phyloP scores from a whole-genome alignment of 2,888 invertebrate species.

The Himalopsyche japonica region DNA sequence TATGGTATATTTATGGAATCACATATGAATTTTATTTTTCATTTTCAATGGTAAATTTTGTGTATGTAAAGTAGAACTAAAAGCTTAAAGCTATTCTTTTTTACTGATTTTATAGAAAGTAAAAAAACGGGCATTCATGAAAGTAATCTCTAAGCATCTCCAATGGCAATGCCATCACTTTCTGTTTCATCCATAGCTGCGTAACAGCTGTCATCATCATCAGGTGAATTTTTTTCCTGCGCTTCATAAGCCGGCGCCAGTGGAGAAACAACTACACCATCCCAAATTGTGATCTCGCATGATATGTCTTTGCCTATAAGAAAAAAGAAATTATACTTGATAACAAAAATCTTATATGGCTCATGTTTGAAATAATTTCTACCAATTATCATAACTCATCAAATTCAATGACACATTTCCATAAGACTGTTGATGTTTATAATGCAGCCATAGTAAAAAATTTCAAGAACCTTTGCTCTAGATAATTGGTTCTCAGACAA shows the following conservation, averaged over 20 bases:
- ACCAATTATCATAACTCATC: neutral
- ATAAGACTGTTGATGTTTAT: too few relatives aligned
- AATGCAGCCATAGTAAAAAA: too few relatives aligned
- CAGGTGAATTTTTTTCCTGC: constrained; percentile 70
- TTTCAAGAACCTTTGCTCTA: too few relatives aligned
- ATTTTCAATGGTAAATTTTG: too few relatives aligned
- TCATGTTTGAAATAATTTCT: neutral
- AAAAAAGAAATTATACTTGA: neutral
- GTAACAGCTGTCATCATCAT: constrained; percentile 63
- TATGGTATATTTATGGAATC: too few relatives aligned
- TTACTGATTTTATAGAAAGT: too few relatives aligned
- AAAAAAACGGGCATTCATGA: too few relatives aligned
- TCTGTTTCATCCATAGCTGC: constrained; percentile 43
- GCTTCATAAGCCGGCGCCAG: constrained; percentile 91
- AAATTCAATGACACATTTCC: too few relatives aligned
- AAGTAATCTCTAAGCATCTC: neutral
- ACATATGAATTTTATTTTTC: too few relatives aligned
- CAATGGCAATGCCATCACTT: constrained; percentile 5
- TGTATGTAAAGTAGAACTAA: too few relatives aligned
- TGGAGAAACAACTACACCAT: constrained; percentile 94
- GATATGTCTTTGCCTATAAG: constrained; percentile 66
- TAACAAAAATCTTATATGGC: neutral
- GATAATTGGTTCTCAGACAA: too few relatives aligned
- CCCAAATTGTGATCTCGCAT: constrained; percentile 94
- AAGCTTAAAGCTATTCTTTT: too few relatives aligned